Evolutionary conservation across 2,797 vertebrate species (phyloP), one percentile per base, ranked within the genome.

Genomic region (Rhincodon typus): DNA sequence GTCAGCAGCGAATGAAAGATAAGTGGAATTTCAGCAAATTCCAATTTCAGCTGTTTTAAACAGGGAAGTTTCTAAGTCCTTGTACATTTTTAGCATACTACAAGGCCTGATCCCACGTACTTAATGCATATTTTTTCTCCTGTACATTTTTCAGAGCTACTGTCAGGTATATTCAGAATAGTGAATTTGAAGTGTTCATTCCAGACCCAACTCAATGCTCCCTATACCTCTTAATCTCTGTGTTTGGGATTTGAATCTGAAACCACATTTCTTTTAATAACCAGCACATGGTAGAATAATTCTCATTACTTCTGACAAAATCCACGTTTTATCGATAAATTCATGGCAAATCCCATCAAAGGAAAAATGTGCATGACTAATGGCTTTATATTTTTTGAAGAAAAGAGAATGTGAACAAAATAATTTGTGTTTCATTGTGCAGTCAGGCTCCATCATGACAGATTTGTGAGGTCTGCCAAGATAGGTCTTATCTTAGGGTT

Each of bases 371-470:
- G 87, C 87, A 34, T 57, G 53, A 34, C 50, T 30, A 90, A 90
- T n/a, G 30, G 53, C 12, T 62, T 62, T 90, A 69, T 23, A 94
- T 67, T 94, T 70, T 0, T 13, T 94, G 67, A 72, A 94, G 94
- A 50, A 94, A 94, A 30, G 69, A 46, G 27, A 72, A 46, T 27
- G 30, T 17, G 17, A 72, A 74, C 12, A 50, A 94, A 74, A 38
- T 74, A 94, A 94, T 50, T 94, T 94, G 94, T 74, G 38, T 34
- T 50, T 94, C 42, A 94, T 94, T 74, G 25, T 94, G 27, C 23
- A 72, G 67, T 27, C 42, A 34, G 34, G 46, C 94, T 94, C n/a
- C 94, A 94, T 74, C 30, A 70, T 72, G 38, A 30, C 69, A 94
- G 27, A 46, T 30, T 69, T 74, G 46, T 74, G 66, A 70, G 67